Base-by-base conservation (phyloP, 2,113 vertebrate genomes). In the Cairina moschata region DNA sequence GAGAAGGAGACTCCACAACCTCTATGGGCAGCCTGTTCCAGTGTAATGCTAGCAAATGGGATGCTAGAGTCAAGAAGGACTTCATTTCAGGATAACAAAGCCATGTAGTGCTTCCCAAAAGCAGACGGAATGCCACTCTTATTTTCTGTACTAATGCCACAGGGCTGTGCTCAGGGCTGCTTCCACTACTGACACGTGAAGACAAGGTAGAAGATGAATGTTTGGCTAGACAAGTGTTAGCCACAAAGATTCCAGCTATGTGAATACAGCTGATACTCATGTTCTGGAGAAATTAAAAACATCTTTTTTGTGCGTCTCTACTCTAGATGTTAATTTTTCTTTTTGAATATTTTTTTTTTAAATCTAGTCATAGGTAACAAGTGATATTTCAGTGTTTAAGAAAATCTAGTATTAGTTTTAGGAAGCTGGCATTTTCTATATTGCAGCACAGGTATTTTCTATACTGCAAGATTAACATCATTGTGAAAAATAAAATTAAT, bases 231-330 rank as follows among this genome's bases (percentile, higher is more conserved):
- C n/a, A 83, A 83, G 56, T 38, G 48, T 48, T 75, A 88, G 46
- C 44, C 28, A 79, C 87, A 92, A 83, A 88, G 58, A 91, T 62
- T 95, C 25, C 72, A 86, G 52, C 38, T 89, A 40, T 71, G 91
- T 80, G 62, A 80, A 75, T 50, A 67, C 72, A 87, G 59, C 46
- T 77, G 71, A 76, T 92, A 52, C 13, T 80, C 58, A 25, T 67
- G 16, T 54, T 92, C 46, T 48, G 23, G 18, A 74, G 32, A 63
- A 86, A 82, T 75, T 80, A 44, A 69, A 78, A 56, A 5, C 14
- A 11, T 4, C 2, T 0, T 0, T 68, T 2, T 6, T 80, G 17
- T 44, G 10, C 36, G 23, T 58, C 20, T 81, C 32, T 74, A 38
- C 5, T 80, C n/a, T 65, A 59, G 15, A 46, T 63, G 73, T 11